Percentiles rank a stretch among this genome's conserved stretches.
These are phyloP conservation scores for Tanypteryx hageni DNA, from an alignment of 2,888 invertebrate genomes.

Conservation along the genomic window DNA sequence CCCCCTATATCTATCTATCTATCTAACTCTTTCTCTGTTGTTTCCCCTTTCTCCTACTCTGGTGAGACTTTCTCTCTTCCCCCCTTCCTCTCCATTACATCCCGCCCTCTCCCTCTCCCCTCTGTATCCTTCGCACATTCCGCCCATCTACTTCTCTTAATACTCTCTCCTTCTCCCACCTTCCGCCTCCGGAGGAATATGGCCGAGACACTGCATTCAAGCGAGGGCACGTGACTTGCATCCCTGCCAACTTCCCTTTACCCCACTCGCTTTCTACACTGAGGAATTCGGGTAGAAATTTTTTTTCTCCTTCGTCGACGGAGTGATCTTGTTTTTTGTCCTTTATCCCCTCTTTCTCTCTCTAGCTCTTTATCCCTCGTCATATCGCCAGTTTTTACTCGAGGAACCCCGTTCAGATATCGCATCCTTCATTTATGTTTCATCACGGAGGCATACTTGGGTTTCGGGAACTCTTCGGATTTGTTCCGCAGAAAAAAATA, in stretches of 20 bases:
- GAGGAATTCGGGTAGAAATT: background rate
- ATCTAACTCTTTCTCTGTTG: background rate
- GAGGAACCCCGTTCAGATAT: background rate
- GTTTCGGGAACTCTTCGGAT: background rate
- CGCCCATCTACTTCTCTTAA: background rate
- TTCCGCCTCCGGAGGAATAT: slow-evolving; percentile 3
- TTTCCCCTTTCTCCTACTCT: background rate
- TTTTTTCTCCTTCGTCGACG: no score
- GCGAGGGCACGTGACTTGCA: background rate
- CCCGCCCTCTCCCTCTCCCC: background rate
- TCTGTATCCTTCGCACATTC: slow-evolving; percentile 25
- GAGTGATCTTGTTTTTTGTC: background rate
- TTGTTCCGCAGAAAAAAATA: background rate
- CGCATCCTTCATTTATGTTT: background rate
- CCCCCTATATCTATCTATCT: no score
- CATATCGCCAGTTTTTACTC: background rate
- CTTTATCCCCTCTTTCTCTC: background rate
- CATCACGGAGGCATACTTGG: background rate
- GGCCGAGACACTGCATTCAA: slow-evolving; percentile 22
- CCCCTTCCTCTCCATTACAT: background rate
- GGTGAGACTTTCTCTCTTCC: background rate
- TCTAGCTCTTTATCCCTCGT: background rate
- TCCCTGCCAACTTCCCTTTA: background rate
- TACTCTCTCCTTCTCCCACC: background rate
- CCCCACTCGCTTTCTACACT: background rate